Evolutionary conservation across 2,888 invertebrate species (phyloP).

Genomic region (Amiota communis): DNA sequence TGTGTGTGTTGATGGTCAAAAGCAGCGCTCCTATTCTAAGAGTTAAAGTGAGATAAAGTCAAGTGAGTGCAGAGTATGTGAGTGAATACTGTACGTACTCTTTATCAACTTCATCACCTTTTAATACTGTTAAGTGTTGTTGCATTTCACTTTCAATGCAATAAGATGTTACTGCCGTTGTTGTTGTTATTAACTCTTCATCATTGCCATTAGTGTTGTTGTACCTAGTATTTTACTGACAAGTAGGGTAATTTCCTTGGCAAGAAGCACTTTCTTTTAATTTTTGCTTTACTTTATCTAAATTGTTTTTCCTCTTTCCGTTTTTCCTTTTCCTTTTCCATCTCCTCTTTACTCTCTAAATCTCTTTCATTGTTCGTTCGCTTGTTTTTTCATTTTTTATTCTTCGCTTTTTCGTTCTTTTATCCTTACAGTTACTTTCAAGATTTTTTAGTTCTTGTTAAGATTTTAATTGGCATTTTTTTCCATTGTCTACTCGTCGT

Average conservation of each 20-base stretch:
- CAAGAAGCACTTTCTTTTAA: slow-evolving; percentile 32
- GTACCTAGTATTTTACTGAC: slow-evolving; percentile 59
- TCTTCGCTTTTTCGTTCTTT: slow-evolving; percentile 32
- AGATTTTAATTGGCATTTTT: slow-evolving; percentile 71
- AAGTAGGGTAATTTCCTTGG: slow-evolving; percentile 62
- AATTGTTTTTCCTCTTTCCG: background rate
- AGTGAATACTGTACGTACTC: slow-evolving; percentile 25
- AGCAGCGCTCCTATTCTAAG: no score
- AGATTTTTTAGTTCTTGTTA: slow-evolving; percentile 57
- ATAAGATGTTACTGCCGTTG: background rate
- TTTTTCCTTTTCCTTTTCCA: background rate
- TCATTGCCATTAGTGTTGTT: slow-evolving; percentile 19
- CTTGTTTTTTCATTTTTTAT: slow-evolving; percentile 18
- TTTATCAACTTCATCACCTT: background rate
- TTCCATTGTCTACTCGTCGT: slow-evolving; percentile 31
- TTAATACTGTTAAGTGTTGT: background rate
- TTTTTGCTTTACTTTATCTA: background rate
- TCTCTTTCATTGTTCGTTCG: no score
- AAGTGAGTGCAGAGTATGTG: slow-evolving; percentile 24
- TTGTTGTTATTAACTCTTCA: background rate
- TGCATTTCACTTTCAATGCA: slow-evolving; percentile 5
- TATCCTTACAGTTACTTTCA: background rate
- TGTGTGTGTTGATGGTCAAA: slow-evolving; percentile 20
- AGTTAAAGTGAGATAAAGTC: slow-evolving; percentile 18
- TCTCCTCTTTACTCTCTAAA: no score